Base-by-base conservation (phyloP, 2,888 invertebrate species). In the Synergus itoensis region DNA sequence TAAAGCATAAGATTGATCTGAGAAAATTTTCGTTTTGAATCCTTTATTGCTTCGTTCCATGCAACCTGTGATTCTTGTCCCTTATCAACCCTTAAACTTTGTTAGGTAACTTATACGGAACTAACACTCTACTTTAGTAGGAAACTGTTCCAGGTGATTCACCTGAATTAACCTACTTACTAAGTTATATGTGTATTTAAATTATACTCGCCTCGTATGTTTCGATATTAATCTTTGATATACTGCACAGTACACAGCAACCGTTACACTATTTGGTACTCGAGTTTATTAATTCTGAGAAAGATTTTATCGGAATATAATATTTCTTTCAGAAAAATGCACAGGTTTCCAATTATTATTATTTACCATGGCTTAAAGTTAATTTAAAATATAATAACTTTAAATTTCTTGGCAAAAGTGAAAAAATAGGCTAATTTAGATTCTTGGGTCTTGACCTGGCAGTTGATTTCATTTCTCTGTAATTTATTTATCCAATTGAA, bases 81-180 rank as follows among this genome's bases (percentile, higher is more conserved):
- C 80, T 82, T 82, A 84, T 84, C 83, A 82, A 82, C 81, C 81
- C 80, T 82, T 73, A 62, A 78, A 77, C 79, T 77, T 53, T 40
- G 73, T 73, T 73, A 53, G 53, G n/a, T 28, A 69, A 21, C 48
- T 69, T 69, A 36, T 69, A 69, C 16, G 45, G n/a, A 53, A 16
- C 48, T 48, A 73, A 73, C 73, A 73, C 53, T 73, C 28, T 45
- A 43, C 28, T 48, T 14, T 12, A 69, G 53, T 53, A 53, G 53
- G 9, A 9, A 36, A 53, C 36, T 53, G 5, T 48, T 14, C 48
- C n/a, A 73, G 73, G 73, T 36, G 53, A 73, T 73, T 73, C 73
- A 40, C 73, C 36, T 73, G 53, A 73, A 53, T 53, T 36, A 28
- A 53, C 28, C 48, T 48, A 48, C 28, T 53, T 43, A 16, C 73